Conservation (phyloP, 2,888 invertebrate species). For the Coenonympha glycerion region DNA sequence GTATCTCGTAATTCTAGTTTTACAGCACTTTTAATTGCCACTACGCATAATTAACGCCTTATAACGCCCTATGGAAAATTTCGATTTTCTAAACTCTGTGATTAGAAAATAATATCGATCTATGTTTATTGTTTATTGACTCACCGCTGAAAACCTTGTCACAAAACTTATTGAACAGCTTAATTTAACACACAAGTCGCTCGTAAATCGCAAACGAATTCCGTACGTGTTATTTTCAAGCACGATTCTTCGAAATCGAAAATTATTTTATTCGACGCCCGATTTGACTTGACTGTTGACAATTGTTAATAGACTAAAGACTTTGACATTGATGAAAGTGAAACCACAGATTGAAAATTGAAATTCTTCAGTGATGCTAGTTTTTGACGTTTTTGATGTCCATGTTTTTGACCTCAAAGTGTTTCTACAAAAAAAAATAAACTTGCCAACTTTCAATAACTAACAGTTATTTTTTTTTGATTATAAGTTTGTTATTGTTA, state of each 20-base stretch:
- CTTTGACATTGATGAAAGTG: slow-evolving; percentile 15
- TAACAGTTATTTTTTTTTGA: too few relatives aligned
- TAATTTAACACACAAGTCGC: background rate
- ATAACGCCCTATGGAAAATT: slow-evolving; percentile 17
- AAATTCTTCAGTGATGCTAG: too few relatives aligned
- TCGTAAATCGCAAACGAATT: background rate
- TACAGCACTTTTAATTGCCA: slow-evolving; percentile 24
- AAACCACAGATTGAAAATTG: too few relatives aligned
- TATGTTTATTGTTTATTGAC: background rate
- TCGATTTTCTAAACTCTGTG: background rate
- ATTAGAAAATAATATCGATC: background rate
- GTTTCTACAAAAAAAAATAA: too few relatives aligned
- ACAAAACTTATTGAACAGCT: background rate
- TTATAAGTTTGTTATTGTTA: too few relatives aligned
- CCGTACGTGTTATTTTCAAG: slow-evolving; percentile 3
- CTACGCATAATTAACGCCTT: background rate
- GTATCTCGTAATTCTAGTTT: slow-evolving; percentile 57
- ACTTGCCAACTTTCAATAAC: too few relatives aligned
- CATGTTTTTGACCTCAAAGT: too few relatives aligned
- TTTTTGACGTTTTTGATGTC: too few relatives aligned
- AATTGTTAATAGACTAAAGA: slow-evolving; percentile 17
- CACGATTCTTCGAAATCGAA: slow-evolving; percentile 1
- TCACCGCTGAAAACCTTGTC: slow-evolving; percentile 9
- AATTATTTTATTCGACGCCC: slow-evolving; percentile 13
- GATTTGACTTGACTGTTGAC: slow-evolving; percentile 19